Evolutionary conservation across 2,797 vertebrate genomes (phyloP).

Genomic region (Distichodus sexfasciatus): DNA sequence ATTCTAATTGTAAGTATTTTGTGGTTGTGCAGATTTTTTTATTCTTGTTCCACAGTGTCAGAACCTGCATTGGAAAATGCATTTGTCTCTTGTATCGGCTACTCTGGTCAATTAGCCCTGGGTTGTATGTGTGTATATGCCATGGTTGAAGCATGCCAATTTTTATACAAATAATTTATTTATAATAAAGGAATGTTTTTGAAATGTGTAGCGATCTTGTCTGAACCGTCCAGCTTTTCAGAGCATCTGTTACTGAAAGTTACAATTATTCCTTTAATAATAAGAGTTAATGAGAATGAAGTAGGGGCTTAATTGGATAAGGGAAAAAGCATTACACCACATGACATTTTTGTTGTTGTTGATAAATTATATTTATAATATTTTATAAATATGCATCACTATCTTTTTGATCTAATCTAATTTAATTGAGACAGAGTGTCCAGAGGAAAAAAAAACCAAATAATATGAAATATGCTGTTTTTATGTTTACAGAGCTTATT

Average conservation of each 20-base stretch:
- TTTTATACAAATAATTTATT: constrained; percentile 99
- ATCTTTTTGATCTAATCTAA: too few relatives aligned
- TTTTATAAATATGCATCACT: too few relatives aligned
- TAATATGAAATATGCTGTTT: constrained; percentile 6
- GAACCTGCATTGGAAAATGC: constrained; percentile 85
- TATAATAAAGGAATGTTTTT: constrained; percentile 99
- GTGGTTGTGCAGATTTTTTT: constrained; percentile 88
- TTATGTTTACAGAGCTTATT: neutral
- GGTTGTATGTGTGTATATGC: constrained; percentile 89
- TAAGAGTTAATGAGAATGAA: neutral
- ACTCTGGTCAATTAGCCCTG: constrained; percentile 80
- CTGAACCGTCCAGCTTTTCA: constrained; percentile 53
- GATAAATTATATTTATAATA: too few relatives aligned
- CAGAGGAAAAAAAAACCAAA: neutral
- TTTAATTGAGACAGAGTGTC: neutral
- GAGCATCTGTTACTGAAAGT: neutral
- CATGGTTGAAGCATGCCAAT: constrained; percentile 91
- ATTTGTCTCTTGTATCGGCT: constrained; percentile 83
- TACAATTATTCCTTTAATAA: neutral
- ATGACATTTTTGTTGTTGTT: too few relatives aligned
- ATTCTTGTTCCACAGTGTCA: constrained; percentile 88
- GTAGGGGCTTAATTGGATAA: too few relatives aligned
- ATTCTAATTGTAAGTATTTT: constrained; percentile 91
- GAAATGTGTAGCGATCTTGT: constrained; percentile 81
- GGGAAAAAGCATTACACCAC: too few relatives aligned